Conservation (phyloP, 2,888 invertebrate species). For the Dendrolimus houi region DNA sequence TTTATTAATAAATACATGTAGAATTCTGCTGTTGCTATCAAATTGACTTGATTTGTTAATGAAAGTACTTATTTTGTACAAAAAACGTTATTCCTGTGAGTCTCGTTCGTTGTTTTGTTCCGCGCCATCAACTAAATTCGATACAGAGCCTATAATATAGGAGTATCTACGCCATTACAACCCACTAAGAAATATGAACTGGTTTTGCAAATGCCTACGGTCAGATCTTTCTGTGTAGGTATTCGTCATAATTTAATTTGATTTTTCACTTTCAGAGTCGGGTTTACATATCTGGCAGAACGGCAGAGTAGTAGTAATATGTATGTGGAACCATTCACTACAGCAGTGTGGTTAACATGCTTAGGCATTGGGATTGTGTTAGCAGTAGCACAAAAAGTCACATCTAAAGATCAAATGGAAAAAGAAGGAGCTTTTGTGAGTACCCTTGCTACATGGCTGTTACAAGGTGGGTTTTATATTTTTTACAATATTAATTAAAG, state of each 20-base stretch:
- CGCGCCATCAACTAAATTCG: too few relatives aligned
- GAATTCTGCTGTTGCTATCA: too few relatives aligned
- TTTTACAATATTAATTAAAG: neutral
- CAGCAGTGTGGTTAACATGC: conserved; percentile 45
- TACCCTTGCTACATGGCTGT: conserved; percentile 52
- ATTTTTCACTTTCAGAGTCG: conserved; percentile 32
- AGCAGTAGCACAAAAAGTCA: conserved; percentile 35
- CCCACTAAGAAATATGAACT: too few relatives aligned
- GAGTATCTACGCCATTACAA: too few relatives aligned
- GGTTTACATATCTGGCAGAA: conserved; percentile 56
- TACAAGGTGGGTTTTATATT: conserved; percentile 39
- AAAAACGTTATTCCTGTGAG: too few relatives aligned
- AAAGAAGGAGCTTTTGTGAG: conserved; percentile 45
- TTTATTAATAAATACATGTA: too few relatives aligned
- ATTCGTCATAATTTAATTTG: neutral
- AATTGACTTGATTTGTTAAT: too few relatives aligned
- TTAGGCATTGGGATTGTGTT: conserved; percentile 32
- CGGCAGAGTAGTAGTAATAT: conserved; percentile 58
- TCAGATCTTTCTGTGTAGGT: too few relatives aligned
- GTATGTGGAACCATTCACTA: conserved; percentile 53
- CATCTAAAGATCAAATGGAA: conserved; percentile 34
- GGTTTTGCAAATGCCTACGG: too few relatives aligned
- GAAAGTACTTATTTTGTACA: too few relatives aligned
- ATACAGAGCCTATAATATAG: too few relatives aligned
- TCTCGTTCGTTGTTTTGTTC: too few relatives aligned